Percentiles rank a stretch among this genome's conserved stretches.
Conservation (phyloP, 2,113 vertebrate species). For the Catharus fuscescens region DNA sequence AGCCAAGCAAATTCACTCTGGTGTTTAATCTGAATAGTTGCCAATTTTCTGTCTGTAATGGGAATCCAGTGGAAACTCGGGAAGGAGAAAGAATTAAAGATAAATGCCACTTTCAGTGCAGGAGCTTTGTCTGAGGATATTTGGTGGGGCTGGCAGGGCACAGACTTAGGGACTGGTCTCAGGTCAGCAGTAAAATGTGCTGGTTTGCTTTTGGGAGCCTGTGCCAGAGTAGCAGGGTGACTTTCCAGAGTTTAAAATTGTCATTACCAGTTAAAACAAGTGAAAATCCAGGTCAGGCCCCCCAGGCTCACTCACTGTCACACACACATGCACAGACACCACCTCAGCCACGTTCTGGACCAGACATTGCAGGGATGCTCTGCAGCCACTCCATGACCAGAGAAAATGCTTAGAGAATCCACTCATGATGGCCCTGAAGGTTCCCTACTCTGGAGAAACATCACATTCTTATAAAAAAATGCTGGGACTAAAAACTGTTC, state of each 20-base stretch:
- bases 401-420: neutral
- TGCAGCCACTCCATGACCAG: neutral
- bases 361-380: neutral
- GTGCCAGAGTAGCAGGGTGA: neutral
- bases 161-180: neutral
- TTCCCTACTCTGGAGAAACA: neutral
- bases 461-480: neutral
- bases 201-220: neutral
- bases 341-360: neutral
- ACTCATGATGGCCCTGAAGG: neutral
- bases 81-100: conserved; percentile 38
- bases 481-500: neutral
- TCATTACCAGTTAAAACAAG: neutral
- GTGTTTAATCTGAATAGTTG: conserved; percentile 70
- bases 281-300: neutral
- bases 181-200: neutral
- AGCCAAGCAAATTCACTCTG: conserved; percentile 57
- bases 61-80: conserved; percentile 52
- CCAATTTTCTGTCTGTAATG: conserved; percentile 62
- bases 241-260: neutral
- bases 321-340: too few species aligned
- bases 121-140: neutral
- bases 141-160: neutral
- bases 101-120: conserved; percentile 7
- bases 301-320: neutral